Conservation (phyloP, 2,113 vertebrate genomes). For the Prunella himalayana region DNA sequence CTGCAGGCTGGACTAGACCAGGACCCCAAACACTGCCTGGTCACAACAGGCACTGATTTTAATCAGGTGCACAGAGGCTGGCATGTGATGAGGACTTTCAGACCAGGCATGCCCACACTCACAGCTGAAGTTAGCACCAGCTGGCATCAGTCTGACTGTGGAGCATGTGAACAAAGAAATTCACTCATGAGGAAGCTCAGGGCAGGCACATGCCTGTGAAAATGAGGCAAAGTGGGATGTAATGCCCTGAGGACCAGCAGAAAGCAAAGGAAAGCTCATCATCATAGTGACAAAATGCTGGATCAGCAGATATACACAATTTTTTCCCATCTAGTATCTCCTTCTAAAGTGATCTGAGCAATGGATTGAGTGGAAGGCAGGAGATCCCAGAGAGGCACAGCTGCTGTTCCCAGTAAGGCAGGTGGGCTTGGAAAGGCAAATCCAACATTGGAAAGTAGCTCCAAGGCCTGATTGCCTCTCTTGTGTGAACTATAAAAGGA, state of each 20-base stretch:
- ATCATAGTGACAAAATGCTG: neutral
- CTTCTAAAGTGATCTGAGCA: neutral
- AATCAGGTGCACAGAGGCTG: neutral
- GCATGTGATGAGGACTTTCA: neutral
- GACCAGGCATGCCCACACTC: neutral
- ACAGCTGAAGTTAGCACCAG: neutral
- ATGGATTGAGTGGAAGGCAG: neutral
- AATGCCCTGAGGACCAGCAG: neutral
- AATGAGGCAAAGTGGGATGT: neutral
- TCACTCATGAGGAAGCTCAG: accelerated
- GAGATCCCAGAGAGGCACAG: neutral
- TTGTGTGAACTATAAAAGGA: neutral
- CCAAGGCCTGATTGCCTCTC: neutral
- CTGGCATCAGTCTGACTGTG: neutral
- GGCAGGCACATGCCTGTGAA: accelerated
- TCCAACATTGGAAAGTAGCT: neutral
- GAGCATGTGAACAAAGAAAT: neutral
- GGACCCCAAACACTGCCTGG: neutral
- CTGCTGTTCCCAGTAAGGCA: neutral
- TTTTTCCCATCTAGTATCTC: neutral
- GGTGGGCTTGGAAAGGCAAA: neutral
- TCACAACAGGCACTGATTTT: neutral
- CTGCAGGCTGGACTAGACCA: neutral
- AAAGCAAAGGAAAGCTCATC: neutral
- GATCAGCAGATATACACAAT: neutral